Percentiles rank a stretch among this genome's conserved stretches.
phyloP scores from a whole-genome alignment of 2,797 vertebrate species.

The Enteromius viviparus region DNA sequence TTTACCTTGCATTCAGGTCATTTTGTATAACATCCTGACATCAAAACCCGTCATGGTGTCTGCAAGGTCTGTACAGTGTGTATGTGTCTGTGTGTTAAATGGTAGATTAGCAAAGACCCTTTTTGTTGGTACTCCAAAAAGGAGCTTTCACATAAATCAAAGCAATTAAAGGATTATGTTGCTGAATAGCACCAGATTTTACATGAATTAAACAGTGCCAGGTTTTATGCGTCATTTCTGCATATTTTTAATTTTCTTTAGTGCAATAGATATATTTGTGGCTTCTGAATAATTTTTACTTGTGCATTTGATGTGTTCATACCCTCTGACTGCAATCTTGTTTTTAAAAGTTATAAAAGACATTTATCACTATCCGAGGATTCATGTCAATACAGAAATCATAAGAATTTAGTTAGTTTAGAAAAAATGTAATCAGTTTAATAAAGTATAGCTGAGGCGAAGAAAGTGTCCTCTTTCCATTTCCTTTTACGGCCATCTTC shows the following conservation, averaged over 20 bases:
- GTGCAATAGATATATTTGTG: slow-evolving; percentile 34
- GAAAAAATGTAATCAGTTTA: neutral
- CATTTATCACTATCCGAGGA: neutral
- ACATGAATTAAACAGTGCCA: slow-evolving; percentile 71
- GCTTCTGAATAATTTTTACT: slow-evolving; percentile 17
- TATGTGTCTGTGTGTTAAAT: slow-evolving; percentile 44
- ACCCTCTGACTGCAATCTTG: neutral
- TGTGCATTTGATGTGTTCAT: slow-evolving; percentile 18
- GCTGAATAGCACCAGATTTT: slow-evolving; percentile 67
- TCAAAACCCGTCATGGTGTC: slow-evolving; percentile 33
- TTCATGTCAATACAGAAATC: neutral
- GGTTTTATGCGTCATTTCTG: slow-evolving; percentile 59
- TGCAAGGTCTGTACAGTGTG: slow-evolving; percentile 11
- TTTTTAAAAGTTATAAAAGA: slow-evolving; percentile 20
- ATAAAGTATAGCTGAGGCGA: neutral
- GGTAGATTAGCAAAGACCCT: slow-evolving; percentile 56
- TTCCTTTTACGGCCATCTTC: neutral
- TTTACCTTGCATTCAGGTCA: slow-evolving; percentile 25
- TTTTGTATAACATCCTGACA: slow-evolving; percentile 10
- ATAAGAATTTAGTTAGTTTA: slow-evolving; percentile 8
- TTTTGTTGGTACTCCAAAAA: slow-evolving; percentile 50
- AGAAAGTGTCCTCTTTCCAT: neutral
- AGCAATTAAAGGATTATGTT: slow-evolving; percentile 75
- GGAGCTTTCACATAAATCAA: slow-evolving; percentile 73
- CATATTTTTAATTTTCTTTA: slow-evolving; percentile 35